Evolutionary conservation across 1,140 invertebrate species (phyloP).

Genomic region (Rhopalosiphum maidis): DNA sequence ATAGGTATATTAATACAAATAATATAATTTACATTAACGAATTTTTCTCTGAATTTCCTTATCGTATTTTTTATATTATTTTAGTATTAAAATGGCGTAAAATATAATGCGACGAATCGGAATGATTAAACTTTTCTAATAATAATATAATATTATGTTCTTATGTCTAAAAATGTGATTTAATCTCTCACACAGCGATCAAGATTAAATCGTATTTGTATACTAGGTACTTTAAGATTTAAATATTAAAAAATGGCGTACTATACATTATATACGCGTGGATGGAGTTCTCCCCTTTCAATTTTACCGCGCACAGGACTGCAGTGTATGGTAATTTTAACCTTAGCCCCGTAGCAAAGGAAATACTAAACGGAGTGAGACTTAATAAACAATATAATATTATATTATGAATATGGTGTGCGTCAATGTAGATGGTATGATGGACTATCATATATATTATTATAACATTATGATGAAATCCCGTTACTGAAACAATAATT

Average conservation of each 20-base stretch:
- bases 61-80: not conserved
- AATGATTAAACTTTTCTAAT: not conserved
- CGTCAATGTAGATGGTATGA: not conserved
- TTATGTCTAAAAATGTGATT: not conserved
- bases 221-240: not conserved
- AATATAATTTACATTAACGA: not conserved
- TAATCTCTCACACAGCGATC: not conserved
- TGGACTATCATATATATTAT: not conserved
- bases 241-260: constrained; percentile 7
- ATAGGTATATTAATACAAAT: not conserved
- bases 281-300: not conserved
- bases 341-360: not conserved
- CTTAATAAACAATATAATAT: not conserved
- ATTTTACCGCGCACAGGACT: not conserved
- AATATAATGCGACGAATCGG: not conserved
- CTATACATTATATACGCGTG: not conserved
- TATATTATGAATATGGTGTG: not conserved
- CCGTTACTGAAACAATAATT: not conserved
- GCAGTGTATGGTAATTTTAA: constrained; percentile 1
- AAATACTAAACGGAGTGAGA: not conserved
- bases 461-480: not conserved
- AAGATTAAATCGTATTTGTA: not conserved
- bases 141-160: not conserved
- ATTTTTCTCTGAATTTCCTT: not conserved
- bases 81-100: not conserved